Evolutionary conservation across 2,888 invertebrate species (phyloP), one percentile per base, ranked within the genome.

Genomic region (Aquatica leii): DNA sequence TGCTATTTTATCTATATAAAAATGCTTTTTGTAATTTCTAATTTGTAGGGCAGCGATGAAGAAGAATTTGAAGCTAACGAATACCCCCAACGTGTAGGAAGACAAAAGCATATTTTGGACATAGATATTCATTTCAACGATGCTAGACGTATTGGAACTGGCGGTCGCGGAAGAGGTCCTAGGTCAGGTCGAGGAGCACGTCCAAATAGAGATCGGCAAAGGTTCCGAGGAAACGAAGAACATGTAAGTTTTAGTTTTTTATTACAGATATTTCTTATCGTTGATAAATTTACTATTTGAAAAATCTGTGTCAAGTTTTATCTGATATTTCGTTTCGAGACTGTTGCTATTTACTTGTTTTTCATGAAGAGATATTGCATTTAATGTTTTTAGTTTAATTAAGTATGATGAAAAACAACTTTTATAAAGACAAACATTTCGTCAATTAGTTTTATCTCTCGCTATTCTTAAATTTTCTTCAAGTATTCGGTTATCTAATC

Each of bases 111-210:
- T 75, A 86, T 94, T 74, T 83, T 93, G 71, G 94, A 93, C 74
- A 94, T 95, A 74, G 93, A 94, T 81, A 93, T 94, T 81, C 92
- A 92, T 76, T 95, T 94, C 83, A 90, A 89, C 77, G 94, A 94
- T 78, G 87, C 86, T 48, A 86, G 92, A 73, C 89, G 93, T 74
- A 89, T 91, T 68, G 88, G 89, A 2, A 88, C 88, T 41, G 83
- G 83, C 43, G 85, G 88, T 9, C 88, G 90, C 31, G 87, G 87
- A 9, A 85, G 88, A 59, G 82, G 84, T 40, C 83, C 85, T 2
- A 84, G 87, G 62, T 81, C 81, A 21, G 80, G 77, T 12, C 78
- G 80, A 64, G 82, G 83, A 12, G 66, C 67, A 37, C 70, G 72
- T 21, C 50, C 64, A 15, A 69, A 68, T 51, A 49, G 72, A 54